phyloP scores from a whole-genome alignment of 2,888 invertebrate genomes.

The Euzetes globulus region DNA sequence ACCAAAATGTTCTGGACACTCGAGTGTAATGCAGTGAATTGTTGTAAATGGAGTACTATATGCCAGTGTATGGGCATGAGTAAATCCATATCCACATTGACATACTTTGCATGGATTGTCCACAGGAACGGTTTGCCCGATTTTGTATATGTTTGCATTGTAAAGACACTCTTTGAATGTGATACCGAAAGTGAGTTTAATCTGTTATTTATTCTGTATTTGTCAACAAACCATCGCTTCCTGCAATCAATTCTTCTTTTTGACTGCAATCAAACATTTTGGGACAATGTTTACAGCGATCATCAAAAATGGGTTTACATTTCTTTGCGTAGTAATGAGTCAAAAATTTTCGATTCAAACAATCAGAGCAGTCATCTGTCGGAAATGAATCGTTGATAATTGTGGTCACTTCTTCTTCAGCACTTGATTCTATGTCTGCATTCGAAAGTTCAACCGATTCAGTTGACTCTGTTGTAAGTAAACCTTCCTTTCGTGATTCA shows the following conservation, averaged over 20 bases:
- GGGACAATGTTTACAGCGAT: slow-evolving; percentile 18
- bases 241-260: neutral
- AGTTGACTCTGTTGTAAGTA: too few species aligned
- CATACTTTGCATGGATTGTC: slow-evolving; percentile 26
- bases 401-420: neutral
- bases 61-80: too few species aligned
- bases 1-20: slow-evolving; percentile 32
- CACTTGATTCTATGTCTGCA: too few species aligned
- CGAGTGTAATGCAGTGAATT: slow-evolving; percentile 16
- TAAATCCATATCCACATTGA: slow-evolving; percentile 25
- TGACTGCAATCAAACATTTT: slow-evolving; percentile 28
- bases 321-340: slow-evolving; percentile 16
- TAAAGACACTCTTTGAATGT: slow-evolving; percentile 14
- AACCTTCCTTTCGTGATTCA: too few species aligned
- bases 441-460: too few species aligned
- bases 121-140: slow-evolving; percentile 22
- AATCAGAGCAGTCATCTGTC: neutral
- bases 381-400: neutral
- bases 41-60: neutral
- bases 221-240: neutral
- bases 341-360: slow-evolving; percentile 22
- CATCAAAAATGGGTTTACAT: slow-evolving; percentile 28
- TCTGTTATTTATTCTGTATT: neutral
- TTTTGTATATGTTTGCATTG: slow-evolving; percentile 7
- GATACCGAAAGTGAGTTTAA: neutral